Conservation (phyloP, 1,140 invertebrate genomes). For the Globodera rostochiensis region DNA sequence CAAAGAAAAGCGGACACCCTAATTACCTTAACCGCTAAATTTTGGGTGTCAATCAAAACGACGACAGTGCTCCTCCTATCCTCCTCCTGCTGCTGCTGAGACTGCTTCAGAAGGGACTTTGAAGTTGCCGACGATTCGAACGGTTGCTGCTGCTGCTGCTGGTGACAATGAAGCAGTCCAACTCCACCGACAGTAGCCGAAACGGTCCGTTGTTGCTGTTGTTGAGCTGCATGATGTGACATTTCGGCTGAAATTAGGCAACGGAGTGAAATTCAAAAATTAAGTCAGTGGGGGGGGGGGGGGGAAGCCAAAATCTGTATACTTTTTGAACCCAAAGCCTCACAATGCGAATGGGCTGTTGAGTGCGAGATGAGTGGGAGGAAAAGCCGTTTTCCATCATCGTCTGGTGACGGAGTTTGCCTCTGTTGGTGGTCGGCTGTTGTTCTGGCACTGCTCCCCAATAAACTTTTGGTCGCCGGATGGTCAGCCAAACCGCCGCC, state of each 20-base stretch:
- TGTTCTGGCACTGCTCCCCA: no score
- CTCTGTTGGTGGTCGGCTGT: not conserved
- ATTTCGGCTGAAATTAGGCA: not conserved
- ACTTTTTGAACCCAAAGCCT: no score
- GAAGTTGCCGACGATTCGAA: not conserved
- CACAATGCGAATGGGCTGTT: no score
- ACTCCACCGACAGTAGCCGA: not conserved
- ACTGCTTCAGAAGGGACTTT: slow-evolving; percentile 21
- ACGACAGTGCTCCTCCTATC: slow-evolving; percentile 25
- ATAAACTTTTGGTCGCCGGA: not conserved
- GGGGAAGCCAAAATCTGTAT: no score
- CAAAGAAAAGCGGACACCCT: slow-evolving; percentile 20
- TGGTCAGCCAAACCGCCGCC: not conserved
- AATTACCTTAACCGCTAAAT: slow-evolving; percentile 44
- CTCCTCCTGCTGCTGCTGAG: not conserved
- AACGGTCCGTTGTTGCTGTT: not conserved
- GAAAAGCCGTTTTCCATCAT: slow-evolving; percentile 1
- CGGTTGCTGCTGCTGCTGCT: not conserved
- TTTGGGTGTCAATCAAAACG: slow-evolving; percentile 34
- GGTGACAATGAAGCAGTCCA: not conserved
- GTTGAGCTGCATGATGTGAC: not conserved
- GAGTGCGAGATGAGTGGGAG: not conserved
- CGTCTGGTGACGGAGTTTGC: not conserved
- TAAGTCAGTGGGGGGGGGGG: no score
- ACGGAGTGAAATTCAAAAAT: not conserved